Percentiles rank a stretch among this genome's conserved stretches.
Evolutionary conservation across 37 sponge, comb jelly and placozoan genomes (phyloP).

Genomic region (Haliclona indistincta): DNA sequence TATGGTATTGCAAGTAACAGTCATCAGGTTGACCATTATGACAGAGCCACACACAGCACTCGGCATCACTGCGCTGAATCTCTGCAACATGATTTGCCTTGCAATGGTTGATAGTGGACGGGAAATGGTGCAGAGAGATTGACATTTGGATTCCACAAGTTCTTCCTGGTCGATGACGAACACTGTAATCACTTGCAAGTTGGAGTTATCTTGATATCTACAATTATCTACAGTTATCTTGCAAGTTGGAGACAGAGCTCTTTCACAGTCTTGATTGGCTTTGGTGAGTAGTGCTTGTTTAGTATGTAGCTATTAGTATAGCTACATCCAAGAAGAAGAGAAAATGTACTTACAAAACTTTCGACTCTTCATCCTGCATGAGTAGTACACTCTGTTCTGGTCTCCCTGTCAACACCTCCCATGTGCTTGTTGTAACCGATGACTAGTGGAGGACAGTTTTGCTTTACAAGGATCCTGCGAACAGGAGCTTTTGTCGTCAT

Average conservation of each 20-base stretch:
- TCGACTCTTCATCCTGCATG: constrained; percentile 6
- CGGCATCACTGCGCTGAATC: constrained; percentile 19
- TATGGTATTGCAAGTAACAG: constrained; percentile 12
- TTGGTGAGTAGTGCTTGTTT: constrained; percentile 7
- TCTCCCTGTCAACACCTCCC: constrained; percentile 38
- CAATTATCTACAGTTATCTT: too few species aligned
- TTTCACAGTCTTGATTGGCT: neutral
- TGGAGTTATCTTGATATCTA: too few species aligned
- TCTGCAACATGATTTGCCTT: neutral
- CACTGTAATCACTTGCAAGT: constrained; percentile 18
- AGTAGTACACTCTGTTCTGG: constrained; percentile 27
- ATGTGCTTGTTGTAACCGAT: constrained; percentile 16
- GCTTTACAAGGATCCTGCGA: too few species aligned
- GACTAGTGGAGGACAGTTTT: constrained; percentile 16
- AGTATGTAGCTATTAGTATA: constrained; percentile 1
- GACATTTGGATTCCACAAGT: neutral
- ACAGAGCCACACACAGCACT: constrained; percentile 24
- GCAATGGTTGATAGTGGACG: neutral
- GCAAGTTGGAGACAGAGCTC: constrained; percentile 15
- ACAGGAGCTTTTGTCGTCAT: too few species aligned
- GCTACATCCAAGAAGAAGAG: constrained; percentile 19
- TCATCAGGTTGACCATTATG: constrained; percentile 17
- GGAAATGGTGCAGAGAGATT: constrained; percentile 15
- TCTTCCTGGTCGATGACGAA: constrained; percentile 11
- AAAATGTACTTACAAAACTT: constrained; percentile 35